Base-by-base conservation (phyloP, 2,113 vertebrate genomes). In the Neodon shergylaensis region DNA sequence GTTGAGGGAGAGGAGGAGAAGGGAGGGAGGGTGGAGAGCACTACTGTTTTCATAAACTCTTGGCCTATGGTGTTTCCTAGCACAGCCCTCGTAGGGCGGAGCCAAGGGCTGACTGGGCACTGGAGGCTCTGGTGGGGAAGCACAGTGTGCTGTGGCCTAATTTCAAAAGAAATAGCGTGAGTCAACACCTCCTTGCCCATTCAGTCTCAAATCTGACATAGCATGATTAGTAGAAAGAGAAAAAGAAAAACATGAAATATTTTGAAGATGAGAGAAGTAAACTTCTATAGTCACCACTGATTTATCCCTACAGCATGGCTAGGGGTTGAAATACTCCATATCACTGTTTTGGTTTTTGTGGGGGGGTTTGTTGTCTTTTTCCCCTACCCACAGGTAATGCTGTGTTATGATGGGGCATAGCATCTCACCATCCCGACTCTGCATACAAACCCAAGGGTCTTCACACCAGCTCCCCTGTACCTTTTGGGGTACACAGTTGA, bases 231-330 rank as follows among this genome's bases (percentile, higher is more conserved):
- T 98, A 98, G 98, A 93, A 98, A 92, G 31, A 87, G 42, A 94
- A 95, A 58, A 97, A 97, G 84, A 88, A 92, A 92, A 54, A 96
- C 97, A 97, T 72, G 97, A 98, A 98, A 88, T 94, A 97, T 98
- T 98, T 98, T 97, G 96, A 90, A 98, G 98, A 98, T 98, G 98
- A 96, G 98, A 97, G 98, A 99, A 97, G 97, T 98, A 98, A 98
- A 95, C 97, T 98, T 98, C 95, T 96, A 97, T 95, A 95, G 88
- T 98, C 98, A 98, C 97, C 98, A 99, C 98, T 98, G 98, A 97
- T 98, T 98, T 98, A 98, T 98, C 98, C 98, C 97, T 95, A 98
- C 98, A 98, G 98, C 96, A 93, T 78, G 82, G 76, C 95, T 98
- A 93, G 94, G 97, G 92, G 97, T 96, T 90, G 92, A 95, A 83